phyloP scores from a whole-genome alignment of 2,888 invertebrate genomes.

The Phrixothrix hirtus region DNA sequence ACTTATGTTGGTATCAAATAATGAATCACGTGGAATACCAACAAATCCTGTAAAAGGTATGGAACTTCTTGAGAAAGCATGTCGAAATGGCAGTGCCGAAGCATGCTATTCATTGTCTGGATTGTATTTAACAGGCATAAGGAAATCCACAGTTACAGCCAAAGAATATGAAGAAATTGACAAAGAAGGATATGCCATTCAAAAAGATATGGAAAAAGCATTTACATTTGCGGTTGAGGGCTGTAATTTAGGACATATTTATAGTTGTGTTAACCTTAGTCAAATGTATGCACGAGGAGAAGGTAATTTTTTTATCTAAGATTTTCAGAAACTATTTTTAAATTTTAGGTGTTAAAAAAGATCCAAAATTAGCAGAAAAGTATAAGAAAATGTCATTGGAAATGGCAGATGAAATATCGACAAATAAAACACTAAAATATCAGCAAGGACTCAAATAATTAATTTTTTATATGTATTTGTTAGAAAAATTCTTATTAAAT shows the following conservation, averaged over 20 bases:
- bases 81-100: conserved; percentile 61
- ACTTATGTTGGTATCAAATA: conserved; percentile 66
- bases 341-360: conserved; percentile 65
- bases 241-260: conserved; percentile 83
- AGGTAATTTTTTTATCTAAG: conserved; percentile 56
- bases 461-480: neutral
- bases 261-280: conserved; percentile 88
- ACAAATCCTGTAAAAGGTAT: conserved; percentile 63
- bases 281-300: conserved; percentile 86
- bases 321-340: no score
- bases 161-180: conserved; percentile 42
- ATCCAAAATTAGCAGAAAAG: conserved; percentile 69
- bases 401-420: conserved; percentile 68
- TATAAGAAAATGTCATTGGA: conserved; percentile 73
- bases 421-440: conserved; percentile 55
- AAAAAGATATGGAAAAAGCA: conserved; percentile 75
- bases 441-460: conserved; percentile 53
- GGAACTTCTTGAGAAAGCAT: conserved; percentile 59
- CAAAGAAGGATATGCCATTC: conserved; percentile 50
- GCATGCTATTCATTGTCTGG: conserved; percentile 83
- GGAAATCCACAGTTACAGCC: conserved; percentile 53
- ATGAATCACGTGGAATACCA: conserved; percentile 58
- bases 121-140: conserved; percentile 76
- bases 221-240: conserved; percentile 76
- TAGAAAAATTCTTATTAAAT: no score